These are phyloP conservation scores for Laspeyria flexula DNA, from an alignment of 2,888 invertebrate genomes.

Conservation along the genomic window DNA sequence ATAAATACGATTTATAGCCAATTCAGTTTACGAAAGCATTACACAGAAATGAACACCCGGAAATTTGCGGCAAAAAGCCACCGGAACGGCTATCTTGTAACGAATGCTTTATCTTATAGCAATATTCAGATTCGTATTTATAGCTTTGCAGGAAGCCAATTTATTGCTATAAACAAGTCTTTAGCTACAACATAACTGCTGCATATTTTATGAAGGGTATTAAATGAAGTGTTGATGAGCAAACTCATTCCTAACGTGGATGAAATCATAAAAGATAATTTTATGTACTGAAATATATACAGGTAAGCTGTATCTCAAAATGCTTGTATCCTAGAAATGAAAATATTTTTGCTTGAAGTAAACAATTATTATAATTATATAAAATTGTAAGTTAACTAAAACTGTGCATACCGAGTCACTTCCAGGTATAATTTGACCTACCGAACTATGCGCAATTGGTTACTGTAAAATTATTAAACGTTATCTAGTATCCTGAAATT, in stretches of 20 bases:
- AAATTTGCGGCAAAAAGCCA: conserved; percentile 37
- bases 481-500: no score
- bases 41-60: conserved; percentile 28
- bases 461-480: no score
- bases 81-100: conserved; percentile 22
- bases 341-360: no score
- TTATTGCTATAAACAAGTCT: conserved; percentile 37
- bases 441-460: no score
- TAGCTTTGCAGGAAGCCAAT: conserved; percentile 30
- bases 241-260: neutral
- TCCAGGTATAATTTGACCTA: no score
- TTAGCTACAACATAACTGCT: conserved; percentile 25
- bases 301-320: no score
- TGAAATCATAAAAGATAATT: neutral
- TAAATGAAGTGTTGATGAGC: conserved; percentile 4
- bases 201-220: conserved; percentile 25
- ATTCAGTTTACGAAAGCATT: conserved; percentile 12
- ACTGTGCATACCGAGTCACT: no score
- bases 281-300: no score
- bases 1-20: conserved; percentile 14
- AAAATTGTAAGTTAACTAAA: no score
- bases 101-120: conserved; percentile 36
- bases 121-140: conserved; percentile 34
- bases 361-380: no score
- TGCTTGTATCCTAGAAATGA: no score